These are phyloP conservation scores for Burhinus bistriatus DNA, from an alignment of 2,113 vertebrate genomes.

Conservation along the genomic window DNA sequence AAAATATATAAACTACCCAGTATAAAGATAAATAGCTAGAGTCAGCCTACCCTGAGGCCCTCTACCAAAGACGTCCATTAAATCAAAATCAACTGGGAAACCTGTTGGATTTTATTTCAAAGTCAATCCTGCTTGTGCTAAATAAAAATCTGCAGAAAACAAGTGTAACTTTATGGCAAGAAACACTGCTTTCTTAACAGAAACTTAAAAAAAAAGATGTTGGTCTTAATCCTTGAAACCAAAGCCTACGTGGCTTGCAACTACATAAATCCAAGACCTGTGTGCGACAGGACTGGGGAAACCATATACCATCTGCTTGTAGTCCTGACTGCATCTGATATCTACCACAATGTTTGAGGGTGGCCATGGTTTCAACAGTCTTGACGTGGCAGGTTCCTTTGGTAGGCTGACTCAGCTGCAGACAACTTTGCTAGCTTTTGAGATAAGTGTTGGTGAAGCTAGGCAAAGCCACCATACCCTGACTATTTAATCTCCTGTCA, in stretches of 20 bases:
- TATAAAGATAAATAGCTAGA: slow-evolving; percentile 77
- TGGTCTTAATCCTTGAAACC: background rate
- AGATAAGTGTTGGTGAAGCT: background rate
- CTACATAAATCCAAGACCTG: background rate
- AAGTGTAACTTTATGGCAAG: background rate
- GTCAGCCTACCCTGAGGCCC: slow-evolving; percentile 57
- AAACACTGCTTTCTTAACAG: background rate
- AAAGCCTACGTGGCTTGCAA: background rate
- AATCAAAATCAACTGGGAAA: slow-evolving; percentile 75
- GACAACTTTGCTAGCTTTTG: background rate
- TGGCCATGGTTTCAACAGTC: background rate
- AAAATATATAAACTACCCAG: slow-evolving; percentile 78
- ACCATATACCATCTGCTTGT: background rate
- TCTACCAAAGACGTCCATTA: slow-evolving; percentile 65
- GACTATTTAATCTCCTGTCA: background rate
- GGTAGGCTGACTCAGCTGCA: background rate
- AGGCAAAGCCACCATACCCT: background rate
- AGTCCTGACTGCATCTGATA: background rate
- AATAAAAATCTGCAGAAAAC: slow-evolving; percentile 21
- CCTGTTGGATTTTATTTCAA: slow-evolving; percentile 73
- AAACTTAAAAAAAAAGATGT: background rate
- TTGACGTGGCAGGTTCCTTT: background rate
- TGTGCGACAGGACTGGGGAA: background rate
- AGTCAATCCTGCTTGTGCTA: slow-evolving; percentile 43
- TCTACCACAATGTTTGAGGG: background rate